These are phyloP conservation scores for Apis dorsata DNA, from an alignment of 1,140 invertebrate species.

Conservation along the genomic window DNA sequence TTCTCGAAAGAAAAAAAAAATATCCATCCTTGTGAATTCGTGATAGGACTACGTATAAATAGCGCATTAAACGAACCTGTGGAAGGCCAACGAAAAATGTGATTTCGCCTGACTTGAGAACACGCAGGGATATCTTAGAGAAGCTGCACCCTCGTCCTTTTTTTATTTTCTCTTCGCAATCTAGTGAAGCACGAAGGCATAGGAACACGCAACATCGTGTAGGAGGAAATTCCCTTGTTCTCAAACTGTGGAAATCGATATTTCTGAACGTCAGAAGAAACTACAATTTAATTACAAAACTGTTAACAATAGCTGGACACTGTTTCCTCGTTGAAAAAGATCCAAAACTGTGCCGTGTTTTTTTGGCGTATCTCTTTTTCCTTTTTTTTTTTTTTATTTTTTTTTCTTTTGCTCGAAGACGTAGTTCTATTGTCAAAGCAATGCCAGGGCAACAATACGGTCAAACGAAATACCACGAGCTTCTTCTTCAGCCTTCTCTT, in stretches of 20 bases:
- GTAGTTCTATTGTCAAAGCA: neutral
- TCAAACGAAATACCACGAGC: conserved; percentile 3
- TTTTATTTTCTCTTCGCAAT: neutral
- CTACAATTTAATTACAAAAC: neutral
- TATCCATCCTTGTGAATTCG: neutral
- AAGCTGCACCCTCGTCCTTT: no score
- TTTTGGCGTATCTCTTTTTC: neutral
- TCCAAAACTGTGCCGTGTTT: neutral
- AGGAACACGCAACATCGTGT: conserved; percentile 2
- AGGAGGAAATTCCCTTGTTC: neutral
- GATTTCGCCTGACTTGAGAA: neutral
- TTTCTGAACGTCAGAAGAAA: neutral
- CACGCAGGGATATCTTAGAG: neutral
- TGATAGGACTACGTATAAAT: neutral
- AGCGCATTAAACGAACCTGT: neutral
- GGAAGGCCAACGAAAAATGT: neutral
- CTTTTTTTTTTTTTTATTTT: neutral
- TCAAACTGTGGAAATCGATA: neutral
- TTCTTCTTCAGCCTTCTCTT: neutral
- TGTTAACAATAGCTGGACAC: neutral
- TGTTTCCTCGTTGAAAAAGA: neutral
- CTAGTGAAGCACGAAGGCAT: neutral
- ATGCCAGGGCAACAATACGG: neutral
- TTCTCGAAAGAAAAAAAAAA: neutral
- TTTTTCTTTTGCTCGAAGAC: neutral